Base-by-base conservation (phyloP, 2,113 vertebrate species). In the Spea bombifrons region DNA sequence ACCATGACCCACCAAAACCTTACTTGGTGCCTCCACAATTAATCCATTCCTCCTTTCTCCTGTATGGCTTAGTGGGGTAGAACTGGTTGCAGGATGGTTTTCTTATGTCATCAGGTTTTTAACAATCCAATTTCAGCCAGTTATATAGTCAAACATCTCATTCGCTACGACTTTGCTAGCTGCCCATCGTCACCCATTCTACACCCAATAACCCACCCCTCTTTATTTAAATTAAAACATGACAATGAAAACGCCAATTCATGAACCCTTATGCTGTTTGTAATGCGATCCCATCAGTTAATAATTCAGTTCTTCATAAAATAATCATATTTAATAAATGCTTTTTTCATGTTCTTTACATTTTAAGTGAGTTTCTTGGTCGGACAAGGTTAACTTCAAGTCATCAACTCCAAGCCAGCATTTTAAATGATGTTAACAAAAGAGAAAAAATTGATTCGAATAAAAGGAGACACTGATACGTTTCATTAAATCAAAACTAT, bases 371-470 rank as follows among this genome's bases (percentile, higher is more conserved):
- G 15, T 52, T 52, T 49, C 15, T 71, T 71, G 69, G 69, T 53
- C 49, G 53, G 50, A 53, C 49, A 71, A 71, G 50, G 50, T 53
- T 71, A 53, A 52, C 17, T 16, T 50, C 55, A 2, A 59, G 55
- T 59, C 55, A 13, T 59, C 17, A 13, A 53, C 69, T 53, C 16
- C 8, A 6, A 49, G 48, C 48, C 69, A 71, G 47, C 16, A 16
- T 17, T 71, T 71, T 71, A 71, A 71, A 71, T 53, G 69, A 71
- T 71, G 69, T 71, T 71, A 52, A 16, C 69, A 53, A 71, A 71
- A 16, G 17, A 4, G 43, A 46, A 9, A 53, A 43, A 71, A 53
- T 43, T 30, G 47, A 5, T 43, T 3, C 9, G 47, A 43, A 10
- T 44, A 17, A 55, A 55, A 17, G 5, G 6, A 52, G 47, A 17